Evolutionary conservation across 1,140 invertebrate genomes (phyloP).

Genomic region (Orius laevigatus): DNA sequence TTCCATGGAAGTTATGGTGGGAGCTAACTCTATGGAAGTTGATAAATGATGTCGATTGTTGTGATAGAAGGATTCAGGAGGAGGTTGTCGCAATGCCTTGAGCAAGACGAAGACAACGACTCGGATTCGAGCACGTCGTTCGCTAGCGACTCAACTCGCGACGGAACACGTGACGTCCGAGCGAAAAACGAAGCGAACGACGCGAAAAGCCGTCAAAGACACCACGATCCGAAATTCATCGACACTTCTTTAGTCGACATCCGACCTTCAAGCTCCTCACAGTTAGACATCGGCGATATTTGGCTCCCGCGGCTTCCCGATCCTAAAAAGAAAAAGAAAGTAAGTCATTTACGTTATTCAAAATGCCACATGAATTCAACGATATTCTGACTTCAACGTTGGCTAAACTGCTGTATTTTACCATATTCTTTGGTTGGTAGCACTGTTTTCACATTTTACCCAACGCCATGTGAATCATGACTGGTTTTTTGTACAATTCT

Average conservation of each 20-base stretch:
- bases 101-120: conserved; percentile 3
- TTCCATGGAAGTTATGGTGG: not conserved
- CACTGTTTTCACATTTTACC: too few relatives aligned
- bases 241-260: conserved; percentile 2
- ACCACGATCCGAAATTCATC: conserved; percentile 11
- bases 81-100: conserved; percentile 5
- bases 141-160: not conserved
- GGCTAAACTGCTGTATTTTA: not conserved
- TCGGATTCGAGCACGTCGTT: not conserved
- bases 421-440: too few relatives aligned
- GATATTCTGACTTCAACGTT: not conserved
- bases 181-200: not conserved
- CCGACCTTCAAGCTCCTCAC: conserved; percentile 5
- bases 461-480: too few relatives aligned
- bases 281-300: conserved; percentile 3
- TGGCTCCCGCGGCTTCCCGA: conserved; percentile 1
- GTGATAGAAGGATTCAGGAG: not conserved
- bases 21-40: not conserved
- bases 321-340: conserved; percentile 2
- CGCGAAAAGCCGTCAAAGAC: not conserved
- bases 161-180: too few relatives aligned
- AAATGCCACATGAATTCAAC: too few relatives aligned
- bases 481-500: too few relatives aligned
- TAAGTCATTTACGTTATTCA: not conserved
- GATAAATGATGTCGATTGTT: not conserved